Evolutionary conservation across 2,113 vertebrate species (phyloP).

Genomic region (Corythornis madagascariensis): DNA sequence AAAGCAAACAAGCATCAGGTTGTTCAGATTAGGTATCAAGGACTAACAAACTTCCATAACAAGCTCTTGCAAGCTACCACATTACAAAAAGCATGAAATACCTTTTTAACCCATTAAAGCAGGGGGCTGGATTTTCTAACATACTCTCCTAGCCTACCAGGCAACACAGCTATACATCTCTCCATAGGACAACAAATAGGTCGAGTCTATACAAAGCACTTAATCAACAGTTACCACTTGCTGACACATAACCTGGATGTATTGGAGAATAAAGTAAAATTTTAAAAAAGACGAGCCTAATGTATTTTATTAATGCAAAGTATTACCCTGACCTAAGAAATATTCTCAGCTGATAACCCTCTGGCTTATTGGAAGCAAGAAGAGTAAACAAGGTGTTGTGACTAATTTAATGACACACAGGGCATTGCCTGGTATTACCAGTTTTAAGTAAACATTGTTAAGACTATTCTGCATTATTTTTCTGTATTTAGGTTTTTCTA

Average conservation of each 20-base stretch:
- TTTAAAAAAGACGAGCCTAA: not conserved
- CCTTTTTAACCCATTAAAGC: not conserved
- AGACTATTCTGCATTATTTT: not conserved
- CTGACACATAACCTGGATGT: not conserved
- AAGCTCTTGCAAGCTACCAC: not conserved
- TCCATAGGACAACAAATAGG: too few species aligned
- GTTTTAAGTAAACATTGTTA: not conserved
- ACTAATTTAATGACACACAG: not conserved
- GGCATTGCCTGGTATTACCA: not conserved
- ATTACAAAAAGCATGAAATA: not conserved
- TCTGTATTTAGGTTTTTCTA: not conserved
- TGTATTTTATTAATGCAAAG: not conserved
- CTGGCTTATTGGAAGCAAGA: too few species aligned
- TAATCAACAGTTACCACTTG: not conserved
- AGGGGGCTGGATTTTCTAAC: not conserved
- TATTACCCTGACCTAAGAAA: not conserved
- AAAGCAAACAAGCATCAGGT: not conserved
- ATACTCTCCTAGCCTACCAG: not conserved
- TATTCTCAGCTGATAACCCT: not conserved
- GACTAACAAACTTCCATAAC: not conserved
- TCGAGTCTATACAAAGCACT: not conserved
- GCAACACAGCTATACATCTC: fast-evolving
- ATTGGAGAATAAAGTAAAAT: not conserved
- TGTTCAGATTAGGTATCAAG: not conserved
- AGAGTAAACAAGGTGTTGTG: not conserved